phyloP scores from a whole-genome alignment of 2,888 invertebrate genomes.

The Polyommatus icarus region DNA sequence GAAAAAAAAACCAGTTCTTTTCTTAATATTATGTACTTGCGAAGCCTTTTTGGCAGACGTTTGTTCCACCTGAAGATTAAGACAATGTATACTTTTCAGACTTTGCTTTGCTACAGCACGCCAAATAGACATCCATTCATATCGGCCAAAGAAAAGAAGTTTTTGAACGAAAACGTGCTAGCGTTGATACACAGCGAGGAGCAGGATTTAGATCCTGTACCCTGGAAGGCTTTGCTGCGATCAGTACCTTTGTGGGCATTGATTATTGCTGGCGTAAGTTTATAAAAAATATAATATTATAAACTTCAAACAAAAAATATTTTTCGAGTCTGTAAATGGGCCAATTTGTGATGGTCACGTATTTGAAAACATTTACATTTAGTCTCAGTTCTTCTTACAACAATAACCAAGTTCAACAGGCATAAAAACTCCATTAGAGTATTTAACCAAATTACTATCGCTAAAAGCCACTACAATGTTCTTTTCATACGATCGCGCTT shows the following conservation, averaged over 20 bases:
- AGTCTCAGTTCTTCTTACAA: too few relatives aligned
- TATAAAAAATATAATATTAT: background rate
- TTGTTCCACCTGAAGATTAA: background rate
- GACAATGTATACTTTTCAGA: slow-evolving; percentile 49
- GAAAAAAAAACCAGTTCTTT: too few relatives aligned
- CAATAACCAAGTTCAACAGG: too few relatives aligned
- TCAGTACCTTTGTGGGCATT: slow-evolving; percentile 86
- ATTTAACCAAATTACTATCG: background rate
- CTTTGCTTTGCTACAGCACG: slow-evolving; percentile 72
- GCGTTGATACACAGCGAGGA: slow-evolving; percentile 69
- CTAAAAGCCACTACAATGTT: background rate
- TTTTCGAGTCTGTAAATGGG: too few relatives aligned
- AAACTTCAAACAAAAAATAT: too few relatives aligned
- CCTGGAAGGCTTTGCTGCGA: slow-evolving; percentile 84
- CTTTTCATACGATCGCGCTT: too few relatives aligned
- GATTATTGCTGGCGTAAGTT: slow-evolving; percentile 84
- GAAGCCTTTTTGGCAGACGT: background rate
- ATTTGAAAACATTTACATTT: too few relatives aligned
- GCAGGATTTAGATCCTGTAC: slow-evolving; percentile 78
- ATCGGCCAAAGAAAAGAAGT: slow-evolving; percentile 74
- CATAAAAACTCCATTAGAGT: background rate
- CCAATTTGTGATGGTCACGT: too few relatives aligned
- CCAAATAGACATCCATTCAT: slow-evolving; percentile 79
- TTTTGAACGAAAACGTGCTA: slow-evolving; percentile 80
- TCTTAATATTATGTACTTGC: background rate